phyloP scores from a whole-genome alignment of 1,140 invertebrate genomes.

The Hyphantria cunea region DNA sequence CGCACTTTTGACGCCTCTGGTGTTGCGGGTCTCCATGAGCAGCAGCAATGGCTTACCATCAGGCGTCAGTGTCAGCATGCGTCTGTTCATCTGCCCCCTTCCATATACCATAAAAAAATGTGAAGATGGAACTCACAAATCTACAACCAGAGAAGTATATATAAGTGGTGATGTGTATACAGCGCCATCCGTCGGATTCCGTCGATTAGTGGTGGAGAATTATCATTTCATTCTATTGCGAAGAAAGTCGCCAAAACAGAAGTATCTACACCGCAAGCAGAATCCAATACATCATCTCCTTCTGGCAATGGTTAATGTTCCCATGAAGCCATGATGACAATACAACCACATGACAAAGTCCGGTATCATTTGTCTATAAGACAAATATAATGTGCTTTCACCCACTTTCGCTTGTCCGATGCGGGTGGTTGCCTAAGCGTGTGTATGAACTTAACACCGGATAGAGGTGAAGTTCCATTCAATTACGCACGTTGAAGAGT shows the following conservation, averaged over 20 bases:
- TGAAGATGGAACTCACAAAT: too few relatives aligned
- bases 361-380: conserved; percentile 4
- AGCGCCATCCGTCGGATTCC: too few relatives aligned
- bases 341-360: background rate
- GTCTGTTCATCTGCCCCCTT: too few relatives aligned
- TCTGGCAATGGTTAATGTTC: background rate
- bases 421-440: background rate
- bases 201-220: background rate
- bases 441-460: background rate
- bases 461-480: background rate
- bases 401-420: conserved; percentile 9
- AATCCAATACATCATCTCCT: background rate
- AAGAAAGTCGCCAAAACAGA: too few relatives aligned
- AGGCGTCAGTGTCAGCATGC: too few relatives aligned
- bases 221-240: background rate
- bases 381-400: conserved; percentile 7
- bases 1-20: too few relatives aligned
- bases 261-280: background rate
- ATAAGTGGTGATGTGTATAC: too few relatives aligned
- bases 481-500: background rate
- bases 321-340: background rate
- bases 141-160: too few relatives aligned
- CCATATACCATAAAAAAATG: too few relatives aligned
- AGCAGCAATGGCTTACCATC: too few relatives aligned
- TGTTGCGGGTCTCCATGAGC: too few relatives aligned